A percentile compares a stretch with the other conserved stretches of the same genome.
Conservation (phyloP, 2,888 invertebrate species). For the Trissolcus brochymenae region DNA sequence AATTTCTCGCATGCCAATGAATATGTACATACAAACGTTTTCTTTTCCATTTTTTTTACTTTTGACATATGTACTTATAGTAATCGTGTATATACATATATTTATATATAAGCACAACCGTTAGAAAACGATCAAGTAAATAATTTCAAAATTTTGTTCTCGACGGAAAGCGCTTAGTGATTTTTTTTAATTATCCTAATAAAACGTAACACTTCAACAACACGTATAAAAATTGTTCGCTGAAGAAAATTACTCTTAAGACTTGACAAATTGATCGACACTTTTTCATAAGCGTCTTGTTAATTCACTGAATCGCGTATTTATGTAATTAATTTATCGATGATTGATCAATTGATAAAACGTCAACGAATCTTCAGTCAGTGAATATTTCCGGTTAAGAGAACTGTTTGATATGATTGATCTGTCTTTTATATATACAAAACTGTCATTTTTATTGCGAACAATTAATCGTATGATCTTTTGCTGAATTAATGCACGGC, state of each 20-base stretch:
- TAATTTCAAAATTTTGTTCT: conserved; percentile 43
- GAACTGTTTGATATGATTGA: conserved; percentile 30
- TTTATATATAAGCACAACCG: conserved; percentile 54
- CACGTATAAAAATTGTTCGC: conserved; percentile 26
- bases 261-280: conserved; percentile 14
- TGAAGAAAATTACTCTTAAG: conserved; percentile 6
- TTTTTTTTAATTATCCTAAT: conserved; percentile 17
- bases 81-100: conserved; percentile 61
- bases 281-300: conserved; percentile 21
- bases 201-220: conserved; percentile 31
- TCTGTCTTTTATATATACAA: conserved; percentile 31
- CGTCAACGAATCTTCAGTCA: conserved; percentile 20
- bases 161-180: conserved; percentile 45
- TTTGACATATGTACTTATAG: conserved; percentile 60
- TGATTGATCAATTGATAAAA: conserved; percentile 20
- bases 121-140: conserved; percentile 48
- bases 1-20: conserved; percentile 61
- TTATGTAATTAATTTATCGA: conserved; percentile 24
- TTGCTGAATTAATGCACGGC: background rate
- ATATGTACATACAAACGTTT: conserved; percentile 61
- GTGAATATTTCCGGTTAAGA: conserved; percentile 26
- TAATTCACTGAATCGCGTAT: conserved; percentile 23
- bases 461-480: conserved; percentile 20
- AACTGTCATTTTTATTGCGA: conserved; percentile 23
- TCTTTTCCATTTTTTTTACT: conserved; percentile 46